phyloP scores from a whole-genome alignment of 2,888 invertebrate species.

The Trichacis sp. region DNA sequence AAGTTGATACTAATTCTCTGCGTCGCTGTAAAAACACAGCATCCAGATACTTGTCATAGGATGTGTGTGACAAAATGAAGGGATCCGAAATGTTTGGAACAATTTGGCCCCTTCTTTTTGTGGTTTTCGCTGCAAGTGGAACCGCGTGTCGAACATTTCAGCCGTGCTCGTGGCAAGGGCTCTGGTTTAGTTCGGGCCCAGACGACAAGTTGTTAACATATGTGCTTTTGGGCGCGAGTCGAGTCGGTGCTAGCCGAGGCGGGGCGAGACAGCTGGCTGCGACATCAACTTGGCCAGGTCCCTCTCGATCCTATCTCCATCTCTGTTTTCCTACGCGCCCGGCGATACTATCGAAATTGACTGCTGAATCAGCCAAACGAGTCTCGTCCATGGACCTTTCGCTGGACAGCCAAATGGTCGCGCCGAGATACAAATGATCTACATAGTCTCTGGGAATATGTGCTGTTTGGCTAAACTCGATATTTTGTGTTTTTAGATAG shows the following conservation, averaged over 20 bases:
- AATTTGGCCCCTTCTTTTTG: background rate
- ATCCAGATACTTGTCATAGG: too few relatives aligned
- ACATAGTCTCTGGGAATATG: too few relatives aligned
- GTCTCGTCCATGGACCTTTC: background rate
- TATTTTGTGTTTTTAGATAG: too few relatives aligned
- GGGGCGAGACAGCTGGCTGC: constrained; percentile 52
- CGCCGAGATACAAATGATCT: background rate
- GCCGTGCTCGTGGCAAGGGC: background rate
- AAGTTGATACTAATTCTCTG: too few relatives aligned
- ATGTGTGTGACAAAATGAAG: background rate
- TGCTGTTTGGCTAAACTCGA: too few relatives aligned
- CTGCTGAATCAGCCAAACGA: constrained; percentile 6
- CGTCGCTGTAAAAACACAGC: too few relatives aligned
- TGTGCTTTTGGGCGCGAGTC: constrained; percentile 47
- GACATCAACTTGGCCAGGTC: background rate
- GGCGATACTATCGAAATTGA: constrained; percentile 7
- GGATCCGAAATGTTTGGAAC: background rate
- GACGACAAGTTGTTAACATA: constrained; percentile 66
- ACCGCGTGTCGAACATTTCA: constrained; percentile 11
- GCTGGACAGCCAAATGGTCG: background rate
- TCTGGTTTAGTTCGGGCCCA: constrained; percentile 41
- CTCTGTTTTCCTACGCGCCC: background rate
- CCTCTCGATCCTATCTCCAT: background rate
- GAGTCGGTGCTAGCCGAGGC: too few relatives aligned
- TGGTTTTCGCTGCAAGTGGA: background rate